Evolutionary conservation across 2,888 invertebrate genomes (phyloP), one percentile per base, ranked within the genome.

Genomic region (Gandaritis pyraliata): DNA sequence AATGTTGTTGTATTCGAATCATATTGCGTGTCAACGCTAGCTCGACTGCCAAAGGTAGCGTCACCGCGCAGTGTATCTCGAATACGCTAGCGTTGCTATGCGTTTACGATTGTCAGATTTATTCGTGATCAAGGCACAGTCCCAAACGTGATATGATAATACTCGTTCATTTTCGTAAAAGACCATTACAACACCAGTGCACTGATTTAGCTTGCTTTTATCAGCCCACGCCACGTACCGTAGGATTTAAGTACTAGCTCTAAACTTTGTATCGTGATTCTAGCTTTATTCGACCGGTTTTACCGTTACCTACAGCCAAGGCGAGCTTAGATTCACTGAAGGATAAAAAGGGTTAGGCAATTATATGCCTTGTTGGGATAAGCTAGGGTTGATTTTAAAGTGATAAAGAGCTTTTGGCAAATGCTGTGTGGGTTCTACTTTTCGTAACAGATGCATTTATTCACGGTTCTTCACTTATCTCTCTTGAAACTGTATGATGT

Each of bases 301-400:
- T 68, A 78, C 83, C 82, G 85, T 85, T 85, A n/a, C n/a, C n/a
- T n/a, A 83, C 68, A 70, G 63, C 71, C 70, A 71, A 72, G 69
- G 65, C 68, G 69, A 66, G 52, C 68, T 62, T 61, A 67, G 62
- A 69, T 67, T 51, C 60, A 63, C 60, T 47, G 43, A 54, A 63
- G 64, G 66, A 69, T 68, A 66, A 61, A 23, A 18, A 15, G 33
- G 47, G 52, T 33, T 39, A 46, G 50, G 33, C 36, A 13, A 65
- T 45, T 64, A 57, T 61, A 53, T 69, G 63, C 66, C 43, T 45
- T 59, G 46, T 36, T 11, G 7, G 8, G 16, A 7, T n/a, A 51
- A 4, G 11, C 8, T 29, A 38, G 12, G 33, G 29, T 52, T 29
- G 15, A 23, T 29, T 52, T 23, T 43, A 16, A 51, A 52, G 36